Conservation (phyloP, 2,888 invertebrate species). For the Suillia variegata region DNA sequence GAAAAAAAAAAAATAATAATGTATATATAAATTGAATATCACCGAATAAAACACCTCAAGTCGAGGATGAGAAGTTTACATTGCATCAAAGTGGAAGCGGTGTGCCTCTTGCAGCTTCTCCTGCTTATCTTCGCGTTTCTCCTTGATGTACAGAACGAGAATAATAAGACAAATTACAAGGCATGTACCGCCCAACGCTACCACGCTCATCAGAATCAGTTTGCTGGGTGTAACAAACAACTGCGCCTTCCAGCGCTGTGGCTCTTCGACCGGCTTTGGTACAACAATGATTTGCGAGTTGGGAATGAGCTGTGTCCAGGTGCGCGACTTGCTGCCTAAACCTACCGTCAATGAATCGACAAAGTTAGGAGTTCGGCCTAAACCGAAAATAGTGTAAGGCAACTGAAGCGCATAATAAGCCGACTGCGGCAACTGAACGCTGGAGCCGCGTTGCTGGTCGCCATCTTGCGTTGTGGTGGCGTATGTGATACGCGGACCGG, state of each 20-base stretch:
- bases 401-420: conserved; percentile 91
- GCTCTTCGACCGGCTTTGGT: conserved; percentile 79
- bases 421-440: conserved; percentile 89
- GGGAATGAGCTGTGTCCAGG: conserved; percentile 93
- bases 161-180: conserved; percentile 84
- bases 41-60: no score
- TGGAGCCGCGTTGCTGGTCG: conserved; percentile 75
- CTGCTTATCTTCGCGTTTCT: conserved; percentile 79
- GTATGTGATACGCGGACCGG: conserved; percentile 88
- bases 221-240: conserved; percentile 95
- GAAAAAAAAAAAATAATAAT: no score
- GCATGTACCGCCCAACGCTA: conserved; percentile 85
- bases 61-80: no score
- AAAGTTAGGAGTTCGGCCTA: conserved; percentile 98
- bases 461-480: conserved; percentile 89
- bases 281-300: conserved; percentile 97
- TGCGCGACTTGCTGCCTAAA: conserved; percentile 70
- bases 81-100: conserved; percentile 85
- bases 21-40: no score
- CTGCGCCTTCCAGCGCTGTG: conserved; percentile 85
- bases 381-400: conserved; percentile 94
- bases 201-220: conserved; percentile 88
- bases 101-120: conserved; percentile 81
- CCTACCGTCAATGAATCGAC: conserved; percentile 88
- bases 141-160: conserved; percentile 86